Evolutionary conservation across 2,113 vertebrate genomes (phyloP).

Genomic region (Gila orcuttii): DNA sequence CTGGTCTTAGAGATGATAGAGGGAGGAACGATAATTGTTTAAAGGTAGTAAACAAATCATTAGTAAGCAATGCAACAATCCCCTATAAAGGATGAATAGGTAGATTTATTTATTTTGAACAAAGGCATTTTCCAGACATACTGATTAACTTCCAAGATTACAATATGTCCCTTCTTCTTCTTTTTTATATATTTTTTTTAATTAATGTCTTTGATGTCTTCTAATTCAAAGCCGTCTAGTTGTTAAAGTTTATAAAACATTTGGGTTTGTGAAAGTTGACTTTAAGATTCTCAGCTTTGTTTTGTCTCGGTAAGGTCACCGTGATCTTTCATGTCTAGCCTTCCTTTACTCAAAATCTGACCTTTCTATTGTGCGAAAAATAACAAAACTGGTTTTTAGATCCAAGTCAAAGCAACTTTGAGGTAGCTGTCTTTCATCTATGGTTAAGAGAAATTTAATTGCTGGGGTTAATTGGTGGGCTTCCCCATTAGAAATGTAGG

Average conservation of each 20-base stretch:
- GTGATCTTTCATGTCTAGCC: background rate
- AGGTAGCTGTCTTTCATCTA: constrained; percentile 13
- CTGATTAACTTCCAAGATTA: background rate
- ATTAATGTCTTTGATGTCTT: background rate
- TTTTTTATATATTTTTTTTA: too few species aligned
- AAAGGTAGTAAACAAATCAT: constrained; percentile 7
- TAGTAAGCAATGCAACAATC: background rate
- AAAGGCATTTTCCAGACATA: background rate
- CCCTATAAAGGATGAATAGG: background rate
- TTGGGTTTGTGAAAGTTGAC: background rate
- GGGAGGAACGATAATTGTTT: background rate
- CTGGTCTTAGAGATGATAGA: background rate
- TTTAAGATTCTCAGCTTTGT: background rate
- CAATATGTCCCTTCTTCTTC: background rate
- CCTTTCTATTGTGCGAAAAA: background rate
- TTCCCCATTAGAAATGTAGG: background rate
- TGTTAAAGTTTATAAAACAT: background rate
- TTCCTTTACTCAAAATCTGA: background rate
- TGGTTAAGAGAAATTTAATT: background rate
- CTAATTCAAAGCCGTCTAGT: background rate
- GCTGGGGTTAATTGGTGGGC: background rate
- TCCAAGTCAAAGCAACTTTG: background rate
- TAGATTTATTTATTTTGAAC: constrained; percentile 13
- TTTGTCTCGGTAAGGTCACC: constrained; percentile 1
- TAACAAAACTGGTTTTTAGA: background rate